A percentile compares a stretch with the other conserved stretches of the same genome.
phyloP scores from a whole-genome alignment of 1,140 invertebrate genomes.

The Zelostemma sp. region DNA sequence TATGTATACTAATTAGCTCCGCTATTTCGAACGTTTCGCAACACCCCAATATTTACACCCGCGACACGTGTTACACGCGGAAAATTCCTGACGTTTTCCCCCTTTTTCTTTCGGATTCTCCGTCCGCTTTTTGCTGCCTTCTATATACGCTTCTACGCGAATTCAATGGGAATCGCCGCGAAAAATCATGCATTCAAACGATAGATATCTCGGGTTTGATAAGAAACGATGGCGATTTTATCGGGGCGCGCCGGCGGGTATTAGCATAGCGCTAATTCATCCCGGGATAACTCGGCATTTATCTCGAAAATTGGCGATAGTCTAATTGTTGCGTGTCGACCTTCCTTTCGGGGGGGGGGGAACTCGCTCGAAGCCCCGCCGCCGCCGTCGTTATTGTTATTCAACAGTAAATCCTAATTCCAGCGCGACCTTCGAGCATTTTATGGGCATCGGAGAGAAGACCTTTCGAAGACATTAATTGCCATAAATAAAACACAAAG shows the following conservation, averaged over 20 bases:
- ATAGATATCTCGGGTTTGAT: constrained; percentile 66
- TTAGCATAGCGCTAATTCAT: constrained; percentile 60
- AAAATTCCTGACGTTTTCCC: too few species aligned
- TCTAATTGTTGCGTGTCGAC: constrained; percentile 54
- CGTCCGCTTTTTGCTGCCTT: too few species aligned
- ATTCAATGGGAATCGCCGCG: too few species aligned
- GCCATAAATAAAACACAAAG: constrained; percentile 1
- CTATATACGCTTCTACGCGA: too few species aligned
- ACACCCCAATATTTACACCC: constrained; percentile 4
- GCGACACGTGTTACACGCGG: neutral
- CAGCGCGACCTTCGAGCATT: neutral
- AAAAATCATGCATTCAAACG: constrained; percentile 40
- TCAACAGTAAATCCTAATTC: constrained; percentile 12
- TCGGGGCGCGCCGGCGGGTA: constrained; percentile 56
- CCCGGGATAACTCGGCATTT: constrained; percentile 56
- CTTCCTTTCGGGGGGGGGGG: constrained; percentile 28
- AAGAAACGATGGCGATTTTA: constrained; percentile 61
- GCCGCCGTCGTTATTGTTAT: constrained; percentile 36
- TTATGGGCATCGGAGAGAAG: neutral
- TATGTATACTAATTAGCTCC: constrained; percentile 35
- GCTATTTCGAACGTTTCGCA: constrained; percentile 21
- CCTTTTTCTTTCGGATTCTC: too few species aligned
- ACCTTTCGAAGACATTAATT: neutral
- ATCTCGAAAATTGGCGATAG: constrained; percentile 52
- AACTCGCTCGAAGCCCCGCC: constrained; percentile 26